These are phyloP conservation scores for Dicycla oo DNA, from an alignment of 2,888 invertebrate genomes.

Conservation along the genomic window DNA sequence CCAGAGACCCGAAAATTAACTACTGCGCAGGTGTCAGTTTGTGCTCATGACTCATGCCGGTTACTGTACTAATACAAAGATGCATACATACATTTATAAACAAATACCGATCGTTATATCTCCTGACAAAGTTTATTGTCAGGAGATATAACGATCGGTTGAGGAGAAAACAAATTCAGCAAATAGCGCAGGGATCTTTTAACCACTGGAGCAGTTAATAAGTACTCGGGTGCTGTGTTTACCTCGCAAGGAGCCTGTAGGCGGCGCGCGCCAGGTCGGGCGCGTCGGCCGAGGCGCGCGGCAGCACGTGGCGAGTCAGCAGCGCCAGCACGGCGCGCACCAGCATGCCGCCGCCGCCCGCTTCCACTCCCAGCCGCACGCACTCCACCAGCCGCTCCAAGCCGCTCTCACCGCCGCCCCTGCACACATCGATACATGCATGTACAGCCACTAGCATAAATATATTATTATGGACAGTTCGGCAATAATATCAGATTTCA, in stretches of 20 bases:
- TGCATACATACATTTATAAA: not conserved
- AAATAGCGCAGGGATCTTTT: not conserved
- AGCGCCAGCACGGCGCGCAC: slow-evolving; percentile 83
- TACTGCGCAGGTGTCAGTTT: too few species aligned
- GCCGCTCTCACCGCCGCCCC: slow-evolving; percentile 90
- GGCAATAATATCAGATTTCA: not conserved
- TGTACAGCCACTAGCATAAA: not conserved
- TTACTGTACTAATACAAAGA: too few species aligned
- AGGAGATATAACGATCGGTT: not conserved
- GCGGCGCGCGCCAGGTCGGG: slow-evolving; percentile 83
- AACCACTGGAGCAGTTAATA: not conserved
- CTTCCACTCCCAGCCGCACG: slow-evolving; percentile 87
- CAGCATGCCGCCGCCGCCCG: slow-evolving; percentile 85
- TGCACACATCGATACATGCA: slow-evolving; percentile 41
- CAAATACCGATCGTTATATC: too few species aligned
- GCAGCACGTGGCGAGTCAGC: slow-evolving; percentile 83
- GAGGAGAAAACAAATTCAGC: not conserved
- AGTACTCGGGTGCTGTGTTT: not conserved
- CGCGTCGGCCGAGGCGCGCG: slow-evolving; percentile 70
- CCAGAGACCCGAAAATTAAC: too few species aligned
- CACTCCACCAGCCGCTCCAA: slow-evolving; percentile 87
- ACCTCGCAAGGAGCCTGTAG: slow-evolving; percentile 82
- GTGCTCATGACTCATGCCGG: too few species aligned
- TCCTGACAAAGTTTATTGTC: too few species aligned
- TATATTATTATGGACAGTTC: not conserved